These are phyloP conservation scores for Steinernema scapterisci DNA, from an alignment of 2,888 invertebrate genomes.

Conservation along the genomic window DNA sequence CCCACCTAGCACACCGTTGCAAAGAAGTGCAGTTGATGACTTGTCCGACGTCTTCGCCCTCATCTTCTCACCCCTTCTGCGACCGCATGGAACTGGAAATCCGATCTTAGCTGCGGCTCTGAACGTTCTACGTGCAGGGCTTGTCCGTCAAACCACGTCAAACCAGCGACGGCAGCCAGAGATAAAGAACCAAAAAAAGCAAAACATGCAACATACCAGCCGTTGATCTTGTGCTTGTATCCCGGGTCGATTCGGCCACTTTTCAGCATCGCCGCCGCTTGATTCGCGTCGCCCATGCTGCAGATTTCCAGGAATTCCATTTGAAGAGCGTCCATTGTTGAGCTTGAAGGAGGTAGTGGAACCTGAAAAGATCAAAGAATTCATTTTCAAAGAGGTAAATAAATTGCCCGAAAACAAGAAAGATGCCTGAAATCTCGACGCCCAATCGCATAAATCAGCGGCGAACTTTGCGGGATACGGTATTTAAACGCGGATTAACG, in stretches of 20 bases:
- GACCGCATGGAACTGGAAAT: constrained; percentile 5
- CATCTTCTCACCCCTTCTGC: no score
- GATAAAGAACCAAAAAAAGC: neutral
- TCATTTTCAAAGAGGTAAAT: neutral
- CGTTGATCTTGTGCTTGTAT: constrained; percentile 47
- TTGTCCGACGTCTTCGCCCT: neutral
- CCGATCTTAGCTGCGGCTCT: neutral
- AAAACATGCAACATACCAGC: constrained; percentile 45
- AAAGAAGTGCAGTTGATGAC: constrained; percentile 17
- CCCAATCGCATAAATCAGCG: neutral
- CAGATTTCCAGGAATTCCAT: constrained; percentile 48
- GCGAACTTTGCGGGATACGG: no score
- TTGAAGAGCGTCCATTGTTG: constrained; percentile 38
- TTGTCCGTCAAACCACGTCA: neutral
- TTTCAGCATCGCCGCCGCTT: constrained; percentile 42
- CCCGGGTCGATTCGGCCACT: constrained; percentile 45
- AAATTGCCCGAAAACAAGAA: constrained; percentile 9
- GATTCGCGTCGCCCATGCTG: constrained; percentile 43
- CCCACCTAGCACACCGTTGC: neutral
- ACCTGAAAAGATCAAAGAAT: neutral
- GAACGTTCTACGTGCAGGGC: neutral
- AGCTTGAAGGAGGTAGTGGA: no score
- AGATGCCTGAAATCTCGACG: neutral
- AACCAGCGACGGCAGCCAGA: neutral
- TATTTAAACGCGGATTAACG: no score